Evolutionary conservation across 1,140 invertebrate genomes (phyloP).

Genomic region (Palaemon carinicauda): DNA sequence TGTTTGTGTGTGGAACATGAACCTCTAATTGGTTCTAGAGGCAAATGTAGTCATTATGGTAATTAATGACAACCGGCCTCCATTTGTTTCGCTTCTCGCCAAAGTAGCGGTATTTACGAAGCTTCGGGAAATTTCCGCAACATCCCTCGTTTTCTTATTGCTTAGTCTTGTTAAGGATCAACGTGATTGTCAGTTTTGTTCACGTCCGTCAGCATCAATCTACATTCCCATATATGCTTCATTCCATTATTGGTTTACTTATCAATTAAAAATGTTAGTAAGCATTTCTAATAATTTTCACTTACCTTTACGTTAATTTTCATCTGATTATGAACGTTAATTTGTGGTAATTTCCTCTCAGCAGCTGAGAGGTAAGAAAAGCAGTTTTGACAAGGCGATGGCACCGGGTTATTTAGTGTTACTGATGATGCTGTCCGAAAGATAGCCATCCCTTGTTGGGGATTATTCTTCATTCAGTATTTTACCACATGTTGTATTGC

Average conservation of each 20-base stretch:
- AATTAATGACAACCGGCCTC: conserved; percentile 42
- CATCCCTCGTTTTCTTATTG: not conserved
- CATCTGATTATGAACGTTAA: not conserved
- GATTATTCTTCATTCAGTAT: not conserved
- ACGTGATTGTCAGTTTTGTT: no score
- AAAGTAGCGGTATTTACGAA: not conserved
- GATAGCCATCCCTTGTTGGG: not conserved
- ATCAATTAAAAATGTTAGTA: no score
- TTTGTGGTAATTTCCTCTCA: not conserved
- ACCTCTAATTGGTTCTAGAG: conserved; percentile 49
- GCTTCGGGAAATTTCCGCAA: not conserved
- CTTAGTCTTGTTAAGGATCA: not conserved
- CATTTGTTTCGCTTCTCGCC: conserved; percentile 20
- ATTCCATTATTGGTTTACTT: no score
- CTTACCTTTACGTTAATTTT: no score
- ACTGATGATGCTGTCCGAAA: conserved; percentile 9
- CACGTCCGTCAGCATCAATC: no score
- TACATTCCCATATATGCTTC: no score
- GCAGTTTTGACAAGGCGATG: conserved; percentile 42
- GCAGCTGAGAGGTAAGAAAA: not conserved
- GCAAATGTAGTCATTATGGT: conserved; percentile 53
- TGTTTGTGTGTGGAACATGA: conserved; percentile 27
- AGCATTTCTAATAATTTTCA: no score
- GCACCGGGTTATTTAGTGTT: conserved; percentile 42
- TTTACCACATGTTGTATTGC: not conserved